Evolutionary conservation across 1,140 invertebrate genomes (phyloP).

Genomic region (Pseudomyrmex flavicornis): DNA sequence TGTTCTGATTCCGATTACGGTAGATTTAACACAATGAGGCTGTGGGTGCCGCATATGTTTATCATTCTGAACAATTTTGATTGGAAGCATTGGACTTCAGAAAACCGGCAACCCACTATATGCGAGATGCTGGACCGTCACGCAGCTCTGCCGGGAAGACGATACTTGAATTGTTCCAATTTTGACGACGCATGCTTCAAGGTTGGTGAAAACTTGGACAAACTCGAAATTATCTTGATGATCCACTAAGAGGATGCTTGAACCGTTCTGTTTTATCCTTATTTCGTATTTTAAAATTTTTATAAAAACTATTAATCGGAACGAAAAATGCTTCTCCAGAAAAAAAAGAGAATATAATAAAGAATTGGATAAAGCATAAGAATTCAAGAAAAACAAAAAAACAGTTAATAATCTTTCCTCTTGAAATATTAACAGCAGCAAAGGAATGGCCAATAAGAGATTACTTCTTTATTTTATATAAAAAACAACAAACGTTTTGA

Average conservation of each 20-base stretch:
- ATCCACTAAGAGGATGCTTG: not conserved
- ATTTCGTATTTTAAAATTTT: no score
- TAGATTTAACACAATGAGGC: constrained; percentile 83
- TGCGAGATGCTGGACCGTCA: constrained; percentile 80
- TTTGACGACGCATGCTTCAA: constrained; percentile 36
- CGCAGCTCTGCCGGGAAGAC: constrained; percentile 38
- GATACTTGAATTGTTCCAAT: constrained; percentile 44
- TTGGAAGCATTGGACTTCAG: constrained; percentile 65
- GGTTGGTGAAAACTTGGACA: constrained; percentile 33
- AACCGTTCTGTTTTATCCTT: no score
- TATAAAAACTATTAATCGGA: no score
- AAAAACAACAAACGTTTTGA: no score
- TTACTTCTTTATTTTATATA: no score
- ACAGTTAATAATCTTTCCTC: no score
- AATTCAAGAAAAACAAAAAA: no score
- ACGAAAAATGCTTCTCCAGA: no score
- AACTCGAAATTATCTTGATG: not conserved
- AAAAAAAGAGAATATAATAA: no score
- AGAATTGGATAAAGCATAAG: no score
- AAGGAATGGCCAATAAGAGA: no score
- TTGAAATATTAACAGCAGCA: no score
- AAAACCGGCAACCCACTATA: constrained; percentile 77
- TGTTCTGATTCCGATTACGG: not conserved
- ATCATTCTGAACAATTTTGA: constrained; percentile 82
- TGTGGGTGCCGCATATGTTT: constrained; percentile 84